These are phyloP conservation scores for Drosophila sechellia DNA, from an alignment of 1,140 invertebrate species.

Conservation along the genomic window DNA sequence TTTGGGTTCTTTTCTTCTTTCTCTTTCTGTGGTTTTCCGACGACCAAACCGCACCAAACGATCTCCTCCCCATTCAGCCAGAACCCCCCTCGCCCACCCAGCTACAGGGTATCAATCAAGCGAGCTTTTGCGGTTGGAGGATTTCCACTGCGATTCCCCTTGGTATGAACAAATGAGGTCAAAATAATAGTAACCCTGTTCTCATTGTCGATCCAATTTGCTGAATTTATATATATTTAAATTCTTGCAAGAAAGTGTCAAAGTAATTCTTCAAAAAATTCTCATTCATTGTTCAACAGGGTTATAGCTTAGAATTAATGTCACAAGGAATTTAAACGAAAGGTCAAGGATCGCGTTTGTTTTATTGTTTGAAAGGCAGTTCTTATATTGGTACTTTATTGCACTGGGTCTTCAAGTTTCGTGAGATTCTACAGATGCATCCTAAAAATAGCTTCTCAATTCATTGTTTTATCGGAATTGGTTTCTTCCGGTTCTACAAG, in stretches of 20 bases:
- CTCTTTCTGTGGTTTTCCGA: constrained; percentile 29
- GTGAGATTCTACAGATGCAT: background rate
- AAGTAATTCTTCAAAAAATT: background rate
- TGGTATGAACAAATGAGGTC: constrained; percentile 22
- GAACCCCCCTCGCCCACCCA: background rate
- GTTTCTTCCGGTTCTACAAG: background rate
- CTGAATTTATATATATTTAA: constrained; percentile 4
- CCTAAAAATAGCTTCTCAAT: background rate
- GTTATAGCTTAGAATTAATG: background rate
- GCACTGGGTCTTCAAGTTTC: background rate
- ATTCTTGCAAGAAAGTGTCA: background rate
- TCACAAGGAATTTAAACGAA: too few species aligned
- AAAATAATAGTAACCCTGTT: constrained; percentile 18
- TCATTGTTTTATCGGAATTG: background rate
- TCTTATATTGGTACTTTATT: too few species aligned
- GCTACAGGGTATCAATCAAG: constrained; percentile 37
- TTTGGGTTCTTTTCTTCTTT: constrained; percentile 27
- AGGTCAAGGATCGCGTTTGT: too few species aligned
- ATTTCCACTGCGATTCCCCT: constrained; percentile 11
- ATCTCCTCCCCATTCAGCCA: background rate
- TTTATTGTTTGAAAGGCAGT: too few species aligned
- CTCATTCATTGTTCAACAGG: background rate
- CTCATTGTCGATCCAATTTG: constrained; percentile 11
- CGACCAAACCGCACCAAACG: constrained; percentile 11
- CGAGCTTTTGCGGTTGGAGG: constrained; percentile 22